phyloP scores from a whole-genome alignment of 2,113 vertebrate species.

The Lophius piscatorius region DNA sequence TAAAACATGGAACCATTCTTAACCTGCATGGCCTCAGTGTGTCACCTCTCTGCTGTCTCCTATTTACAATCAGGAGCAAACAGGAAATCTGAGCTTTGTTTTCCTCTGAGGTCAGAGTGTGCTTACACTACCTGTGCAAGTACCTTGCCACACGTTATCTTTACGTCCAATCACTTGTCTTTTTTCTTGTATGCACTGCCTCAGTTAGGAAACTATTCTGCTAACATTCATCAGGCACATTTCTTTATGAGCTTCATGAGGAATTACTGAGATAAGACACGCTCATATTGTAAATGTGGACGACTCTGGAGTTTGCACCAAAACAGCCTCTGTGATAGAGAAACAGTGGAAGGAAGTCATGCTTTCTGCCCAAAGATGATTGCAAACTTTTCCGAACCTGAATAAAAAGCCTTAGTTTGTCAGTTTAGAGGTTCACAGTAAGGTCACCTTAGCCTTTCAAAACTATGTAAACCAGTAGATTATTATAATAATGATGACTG shows the following conservation, averaged over 20 bases:
- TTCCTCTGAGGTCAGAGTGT: slow-evolving; percentile 50
- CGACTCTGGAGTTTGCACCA: slow-evolving; percentile 56
- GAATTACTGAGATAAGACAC: slow-evolving; percentile 61
- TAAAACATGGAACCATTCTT: not conserved
- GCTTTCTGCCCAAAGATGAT: slow-evolving; percentile 19
- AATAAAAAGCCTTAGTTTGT: slow-evolving; percentile 34
- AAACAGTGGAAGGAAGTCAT: slow-evolving; percentile 13
- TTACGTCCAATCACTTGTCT: slow-evolving; percentile 53
- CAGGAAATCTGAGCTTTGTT: slow-evolving; percentile 62
- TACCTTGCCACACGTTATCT: slow-evolving; percentile 53
- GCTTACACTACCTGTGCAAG: slow-evolving; percentile 52
- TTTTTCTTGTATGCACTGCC: slow-evolving; percentile 38
- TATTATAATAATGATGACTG: slow-evolving; percentile 74
- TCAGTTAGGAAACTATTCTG: slow-evolving; percentile 57
- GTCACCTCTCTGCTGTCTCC: not conserved
- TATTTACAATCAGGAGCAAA: slow-evolving; percentile 33
- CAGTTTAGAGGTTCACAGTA: slow-evolving; percentile 63
- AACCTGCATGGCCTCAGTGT: not conserved
- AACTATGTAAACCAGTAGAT: slow-evolving; percentile 67
- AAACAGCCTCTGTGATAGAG: slow-evolving; percentile 33
- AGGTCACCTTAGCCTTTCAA: slow-evolving; percentile 56
- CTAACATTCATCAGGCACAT: slow-evolving; percentile 50
- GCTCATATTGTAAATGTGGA: slow-evolving; percentile 50
- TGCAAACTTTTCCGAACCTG: slow-evolving; percentile 2
- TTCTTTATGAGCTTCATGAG: slow-evolving; percentile 60